These are phyloP conservation scores for Poecilia latipinna DNA, from an alignment of 2,113 vertebrate genomes.

Conservation along the genomic window DNA sequence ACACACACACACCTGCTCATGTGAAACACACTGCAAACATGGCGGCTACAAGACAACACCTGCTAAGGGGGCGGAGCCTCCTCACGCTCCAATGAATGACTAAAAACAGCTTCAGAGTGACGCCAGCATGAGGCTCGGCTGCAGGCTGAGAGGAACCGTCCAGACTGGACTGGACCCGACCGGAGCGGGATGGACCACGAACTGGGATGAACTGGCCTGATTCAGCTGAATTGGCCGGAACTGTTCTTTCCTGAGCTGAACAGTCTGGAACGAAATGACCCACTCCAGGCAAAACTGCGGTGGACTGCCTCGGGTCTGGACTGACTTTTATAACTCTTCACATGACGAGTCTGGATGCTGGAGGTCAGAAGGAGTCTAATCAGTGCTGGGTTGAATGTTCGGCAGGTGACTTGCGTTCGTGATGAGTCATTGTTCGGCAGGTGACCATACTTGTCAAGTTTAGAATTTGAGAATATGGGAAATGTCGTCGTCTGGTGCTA, in stretches of 20 bases:
- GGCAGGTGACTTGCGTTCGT: no score
- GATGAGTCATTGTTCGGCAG: no score
- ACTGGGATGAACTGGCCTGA: no score
- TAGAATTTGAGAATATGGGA: no score
- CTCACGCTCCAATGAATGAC: conserved; percentile 28
- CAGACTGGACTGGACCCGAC: no score
- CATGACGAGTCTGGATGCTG: not conserved
- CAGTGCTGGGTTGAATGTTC: not conserved
- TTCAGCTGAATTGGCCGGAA: no score
- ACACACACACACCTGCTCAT: conserved; percentile 39
- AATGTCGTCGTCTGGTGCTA: no score
- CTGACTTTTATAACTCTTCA: not conserved
- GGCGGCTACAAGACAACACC: conserved; percentile 47
- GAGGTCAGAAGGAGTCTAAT: no score
- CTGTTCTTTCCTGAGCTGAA: no score
- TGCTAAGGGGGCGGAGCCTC: not conserved
- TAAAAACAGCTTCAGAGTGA: conserved; percentile 13
- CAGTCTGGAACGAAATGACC: not conserved
- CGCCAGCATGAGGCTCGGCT: not conserved
- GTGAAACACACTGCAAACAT: conserved; percentile 64
- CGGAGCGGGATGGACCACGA: no score
- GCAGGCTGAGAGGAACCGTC: not conserved
- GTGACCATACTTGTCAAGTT: no score
- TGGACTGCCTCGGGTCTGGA: no score
- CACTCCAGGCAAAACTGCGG: not conserved